Evolutionary conservation across 2,113 vertebrate species (phyloP).

Genomic region (Pteronura brasiliensis): DNA sequence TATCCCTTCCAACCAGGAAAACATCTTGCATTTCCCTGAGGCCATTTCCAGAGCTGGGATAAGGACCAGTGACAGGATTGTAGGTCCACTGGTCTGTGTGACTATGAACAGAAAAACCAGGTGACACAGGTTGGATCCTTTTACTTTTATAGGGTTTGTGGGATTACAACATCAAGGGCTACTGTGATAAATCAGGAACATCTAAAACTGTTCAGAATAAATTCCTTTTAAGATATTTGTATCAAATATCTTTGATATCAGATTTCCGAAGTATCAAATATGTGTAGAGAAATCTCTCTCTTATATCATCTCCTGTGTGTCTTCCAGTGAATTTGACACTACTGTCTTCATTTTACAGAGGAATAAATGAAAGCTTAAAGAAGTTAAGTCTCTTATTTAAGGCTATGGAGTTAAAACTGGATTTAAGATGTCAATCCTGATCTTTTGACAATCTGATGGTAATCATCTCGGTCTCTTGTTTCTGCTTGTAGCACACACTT

Average conservation of each 20-base stretch:
- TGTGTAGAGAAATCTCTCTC: neutral
- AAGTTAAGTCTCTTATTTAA: neutral
- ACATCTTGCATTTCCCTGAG: neutral
- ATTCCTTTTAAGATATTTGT: neutral
- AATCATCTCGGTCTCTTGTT: neutral
- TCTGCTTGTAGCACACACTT: neutral
- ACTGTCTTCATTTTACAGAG: neutral
- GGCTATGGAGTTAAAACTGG: neutral
- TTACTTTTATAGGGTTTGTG: neutral
- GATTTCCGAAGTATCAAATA: neutral
- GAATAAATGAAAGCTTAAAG: neutral
- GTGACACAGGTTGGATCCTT: neutral
- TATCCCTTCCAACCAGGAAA: neutral
- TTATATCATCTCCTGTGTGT: neutral
- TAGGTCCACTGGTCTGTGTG: neutral
- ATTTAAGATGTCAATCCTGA: neutral
- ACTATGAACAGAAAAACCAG: neutral
- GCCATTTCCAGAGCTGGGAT: neutral
- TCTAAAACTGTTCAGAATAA: neutral
- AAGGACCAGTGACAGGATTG: neutral
- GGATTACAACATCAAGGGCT: neutral
- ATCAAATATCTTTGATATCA: too few species aligned
- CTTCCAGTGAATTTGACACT: neutral
- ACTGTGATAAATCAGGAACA: neutral
- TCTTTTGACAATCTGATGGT: neutral